These are phyloP conservation scores for Pogonomyrmex barbatus DNA, from an alignment of 1,140 invertebrate genomes.

Conservation along the genomic window DNA sequence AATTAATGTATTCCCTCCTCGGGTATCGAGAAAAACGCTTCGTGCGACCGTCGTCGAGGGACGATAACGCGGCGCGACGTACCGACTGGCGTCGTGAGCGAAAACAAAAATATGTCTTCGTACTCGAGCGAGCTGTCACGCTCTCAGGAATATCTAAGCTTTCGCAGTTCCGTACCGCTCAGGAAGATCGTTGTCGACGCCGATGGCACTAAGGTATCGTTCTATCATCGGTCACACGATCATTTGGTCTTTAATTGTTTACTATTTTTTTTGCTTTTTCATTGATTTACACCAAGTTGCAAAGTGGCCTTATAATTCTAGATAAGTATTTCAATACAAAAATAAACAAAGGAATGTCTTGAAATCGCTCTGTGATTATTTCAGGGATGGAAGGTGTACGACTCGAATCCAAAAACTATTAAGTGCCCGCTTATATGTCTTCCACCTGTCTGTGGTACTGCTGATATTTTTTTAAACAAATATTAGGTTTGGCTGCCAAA, in stretches of 20 bases:
- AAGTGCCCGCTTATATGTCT: conserved; percentile 93
- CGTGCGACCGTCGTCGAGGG: neutral
- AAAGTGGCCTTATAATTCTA: neutral
- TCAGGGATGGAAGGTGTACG: conserved; percentile 95
- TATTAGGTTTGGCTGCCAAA: conserved; percentile 91
- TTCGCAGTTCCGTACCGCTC: conserved; percentile 93
- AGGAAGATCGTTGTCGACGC: conserved; percentile 93
- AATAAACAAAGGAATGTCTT: neutral
- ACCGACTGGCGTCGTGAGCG: neutral
- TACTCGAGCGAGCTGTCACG: conserved; percentile 90
- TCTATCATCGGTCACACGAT: neutral
- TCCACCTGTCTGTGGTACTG: conserved; percentile 95
- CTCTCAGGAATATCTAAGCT: conserved; percentile 94
- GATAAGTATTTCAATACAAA: neutral
- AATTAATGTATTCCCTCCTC: conserved; percentile 1
- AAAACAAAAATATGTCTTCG: conserved; percentile 86
- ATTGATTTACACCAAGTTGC: neutral
- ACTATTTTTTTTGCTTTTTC: neutral
- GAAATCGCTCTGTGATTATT: conserved; percentile 45
- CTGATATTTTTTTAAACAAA: conserved; percentile 95
- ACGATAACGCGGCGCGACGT: conserved; percentile 23
- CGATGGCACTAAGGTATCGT: conserved; percentile 90
- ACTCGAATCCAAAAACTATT: conserved; percentile 93
- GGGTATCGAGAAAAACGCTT: conserved; percentile 14
- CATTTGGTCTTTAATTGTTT: neutral